Evolutionary conservation across 2,888 invertebrate genomes (phyloP).

Genomic region (Eurytoma californica): DNA sequence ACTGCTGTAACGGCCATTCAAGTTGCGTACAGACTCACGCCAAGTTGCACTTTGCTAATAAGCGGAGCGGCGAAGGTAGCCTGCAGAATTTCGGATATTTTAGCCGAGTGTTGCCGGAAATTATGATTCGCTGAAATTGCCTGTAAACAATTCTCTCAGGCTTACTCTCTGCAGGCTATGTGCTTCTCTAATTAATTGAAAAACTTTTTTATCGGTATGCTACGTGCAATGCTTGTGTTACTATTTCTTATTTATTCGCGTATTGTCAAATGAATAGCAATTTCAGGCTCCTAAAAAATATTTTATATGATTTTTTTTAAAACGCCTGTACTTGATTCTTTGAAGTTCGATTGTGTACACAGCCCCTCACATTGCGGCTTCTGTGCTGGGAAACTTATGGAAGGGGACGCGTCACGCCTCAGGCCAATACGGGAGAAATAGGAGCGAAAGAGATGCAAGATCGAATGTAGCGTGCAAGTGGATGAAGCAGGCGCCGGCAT

Average conservation of each 20-base stretch:
- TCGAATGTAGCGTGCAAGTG: conserved; percentile 29
- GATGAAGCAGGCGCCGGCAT: conserved; percentile 21
- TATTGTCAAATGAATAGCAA: background rate
- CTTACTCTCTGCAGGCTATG: background rate
- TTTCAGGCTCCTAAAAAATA: background rate
- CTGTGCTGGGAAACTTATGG: conserved; percentile 21
- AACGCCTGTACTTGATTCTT: conserved; percentile 1
- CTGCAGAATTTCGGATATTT: conserved; percentile 16
- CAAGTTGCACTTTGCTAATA: conserved; percentile 54
- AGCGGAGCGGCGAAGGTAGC: conserved; percentile 15
- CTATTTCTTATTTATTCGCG: background rate
- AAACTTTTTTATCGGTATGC: no score
- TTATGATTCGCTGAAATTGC: conserved; percentile 54
- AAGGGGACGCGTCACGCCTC: conserved; percentile 37
- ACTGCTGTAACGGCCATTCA: conserved; percentile 37
- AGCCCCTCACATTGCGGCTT: conserved; percentile 36
- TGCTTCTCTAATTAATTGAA: background rate
- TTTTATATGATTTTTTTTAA: background rate
- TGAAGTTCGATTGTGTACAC: background rate
- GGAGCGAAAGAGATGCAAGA: conserved; percentile 31
- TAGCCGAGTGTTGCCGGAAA: conserved; percentile 13
- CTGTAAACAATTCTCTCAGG: conserved; percentile 25
- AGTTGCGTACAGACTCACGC: background rate
- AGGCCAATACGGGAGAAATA: conserved; percentile 10
- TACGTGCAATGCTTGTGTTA: background rate